Evolutionary conservation across 2,797 vertebrate genomes (phyloP), one percentile per base, ranked within the genome.

Genomic region (Sebastes matsubarae): DNA sequence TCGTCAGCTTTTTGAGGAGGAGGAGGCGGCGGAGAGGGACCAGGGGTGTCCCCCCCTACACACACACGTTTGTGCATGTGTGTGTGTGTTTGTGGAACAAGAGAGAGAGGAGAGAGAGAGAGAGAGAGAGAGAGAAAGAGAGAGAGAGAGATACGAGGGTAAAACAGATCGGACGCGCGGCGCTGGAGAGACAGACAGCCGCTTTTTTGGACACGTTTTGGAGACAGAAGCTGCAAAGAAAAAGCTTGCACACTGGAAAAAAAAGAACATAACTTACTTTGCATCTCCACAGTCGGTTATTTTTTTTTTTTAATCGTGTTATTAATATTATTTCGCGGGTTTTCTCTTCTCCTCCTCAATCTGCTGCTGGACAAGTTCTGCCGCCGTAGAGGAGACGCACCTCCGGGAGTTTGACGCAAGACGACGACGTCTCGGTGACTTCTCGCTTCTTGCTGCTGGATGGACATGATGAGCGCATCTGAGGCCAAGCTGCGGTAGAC

Each of bases 201-300:
- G 91, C 89, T 91, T 92, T 92, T 93, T 92, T 93, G 91, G 93
- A 92, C 86, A 74, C 91, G 87, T 93, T 93, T 90, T 91, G 89
- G 87, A 90, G 81, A 86, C 89, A 84, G 74, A 85, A 89, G 91
- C 90, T 74, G 34, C 11, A 5, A 36, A 36, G 34, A 36, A 72
- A 85, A 74, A 76, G 57, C 27, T 72, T 80, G 64, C 76, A 50
- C 84, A 52, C 75, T 68, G 73, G 68, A 80, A 38, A 79, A 68
- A 68, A 80, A 82, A 87, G 12, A 83, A 88, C 10, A 88, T 13
- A 90, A 94, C 92, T 93, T 93, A 93, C 91, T 88, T 88, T 88
- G 76, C 65, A 59, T 68, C 82, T 68, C 55, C 69, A 84, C 87
- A 84, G 89, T 91, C 88, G 90, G 42, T 55, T 78, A 1, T 30